Evolutionary conservation across 2,888 invertebrate species (phyloP).

Genomic region (Stenichneumon culpator): DNA sequence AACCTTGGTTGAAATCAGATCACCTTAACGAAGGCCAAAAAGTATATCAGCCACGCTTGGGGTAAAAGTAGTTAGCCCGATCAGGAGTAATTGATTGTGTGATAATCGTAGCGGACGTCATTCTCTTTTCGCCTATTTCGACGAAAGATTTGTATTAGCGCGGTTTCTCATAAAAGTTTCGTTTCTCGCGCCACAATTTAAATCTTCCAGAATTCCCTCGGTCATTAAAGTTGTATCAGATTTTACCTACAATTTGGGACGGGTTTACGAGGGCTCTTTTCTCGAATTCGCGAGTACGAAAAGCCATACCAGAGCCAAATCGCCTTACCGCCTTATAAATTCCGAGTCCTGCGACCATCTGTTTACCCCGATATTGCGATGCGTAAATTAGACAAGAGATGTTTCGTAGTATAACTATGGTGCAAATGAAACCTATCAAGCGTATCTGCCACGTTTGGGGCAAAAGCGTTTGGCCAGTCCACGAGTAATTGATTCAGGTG

Average conservation of each 20-base stretch:
- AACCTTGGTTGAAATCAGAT: no score
- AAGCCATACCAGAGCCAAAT: not conserved
- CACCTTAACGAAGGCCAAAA: no score
- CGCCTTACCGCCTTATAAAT: slow-evolving; percentile 25
- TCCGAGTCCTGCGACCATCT: slow-evolving; percentile 6
- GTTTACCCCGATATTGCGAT: slow-evolving; percentile 17
- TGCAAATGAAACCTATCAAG: slow-evolving; percentile 59
- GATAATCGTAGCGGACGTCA: no score
- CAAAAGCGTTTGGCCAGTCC: no score
- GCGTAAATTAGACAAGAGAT: slow-evolving; percentile 64
- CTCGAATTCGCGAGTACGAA: not conserved
- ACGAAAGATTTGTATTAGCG: no score
- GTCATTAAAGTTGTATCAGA: not conserved
- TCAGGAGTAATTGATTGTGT: no score
- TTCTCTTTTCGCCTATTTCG: no score
- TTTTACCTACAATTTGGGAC: not conserved
- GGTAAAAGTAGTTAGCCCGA: no score
- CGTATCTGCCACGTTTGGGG: no score
- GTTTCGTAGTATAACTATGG: slow-evolving; percentile 61
- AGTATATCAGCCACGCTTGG: no score
- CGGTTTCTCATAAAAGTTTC: no score
- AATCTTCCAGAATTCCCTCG: not conserved
- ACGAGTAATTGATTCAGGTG: no score
- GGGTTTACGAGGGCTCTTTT: not conserved
- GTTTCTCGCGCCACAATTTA: not conserved